These are phyloP conservation scores for Apoderus coryli DNA, from an alignment of 2,888 invertebrate genomes.

Conservation along the genomic window DNA sequence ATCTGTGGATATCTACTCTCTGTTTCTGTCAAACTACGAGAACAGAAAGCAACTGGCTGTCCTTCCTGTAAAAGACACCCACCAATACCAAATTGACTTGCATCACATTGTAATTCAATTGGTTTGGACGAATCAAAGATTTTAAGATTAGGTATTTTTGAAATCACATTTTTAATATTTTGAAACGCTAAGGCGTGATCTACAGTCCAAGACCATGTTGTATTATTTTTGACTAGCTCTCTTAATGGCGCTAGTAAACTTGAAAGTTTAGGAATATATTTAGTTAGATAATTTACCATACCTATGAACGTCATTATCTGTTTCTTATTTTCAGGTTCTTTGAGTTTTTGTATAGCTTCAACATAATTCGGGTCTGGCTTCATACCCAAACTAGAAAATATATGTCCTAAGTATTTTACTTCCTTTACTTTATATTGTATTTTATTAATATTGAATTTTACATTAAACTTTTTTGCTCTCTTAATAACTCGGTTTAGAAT, in stretches of 20 bases:
- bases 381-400: slow-evolving; percentile 14
- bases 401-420: slow-evolving; percentile 19
- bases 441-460: slow-evolving; percentile 20
- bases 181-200: slow-evolving; percentile 15
- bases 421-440: slow-evolving; percentile 16
- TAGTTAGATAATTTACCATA: slow-evolving; percentile 18
- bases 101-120: slow-evolving; percentile 16
- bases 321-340: slow-evolving; percentile 17
- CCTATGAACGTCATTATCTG: slow-evolving; percentile 19
- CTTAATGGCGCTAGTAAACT: slow-evolving; percentile 11
- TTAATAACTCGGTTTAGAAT: slow-evolving; percentile 17
- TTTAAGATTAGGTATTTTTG: slow-evolving; percentile 12
- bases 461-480: slow-evolving; percentile 15
- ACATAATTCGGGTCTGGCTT: slow-evolving; percentile 16
- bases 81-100: slow-evolving; percentile 15
- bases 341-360: slow-evolving; percentile 13
- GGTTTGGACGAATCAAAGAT: slow-evolving; percentile 15
- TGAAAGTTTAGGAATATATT: slow-evolving; percentile 15
- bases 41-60: slow-evolving; percentile 18
- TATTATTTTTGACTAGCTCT: slow-evolving; percentile 17
- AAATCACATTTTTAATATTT: slow-evolving; percentile 16
- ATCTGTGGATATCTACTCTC: slow-evolving; percentile 20
- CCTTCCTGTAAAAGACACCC: slow-evolving; percentile 15
- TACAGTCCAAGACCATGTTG: slow-evolving; percentile 14
- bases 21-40: slow-evolving; percentile 18